phyloP scores from a whole-genome alignment of 2,797 vertebrate species.

The Buphagus erythrorhynchus region DNA sequence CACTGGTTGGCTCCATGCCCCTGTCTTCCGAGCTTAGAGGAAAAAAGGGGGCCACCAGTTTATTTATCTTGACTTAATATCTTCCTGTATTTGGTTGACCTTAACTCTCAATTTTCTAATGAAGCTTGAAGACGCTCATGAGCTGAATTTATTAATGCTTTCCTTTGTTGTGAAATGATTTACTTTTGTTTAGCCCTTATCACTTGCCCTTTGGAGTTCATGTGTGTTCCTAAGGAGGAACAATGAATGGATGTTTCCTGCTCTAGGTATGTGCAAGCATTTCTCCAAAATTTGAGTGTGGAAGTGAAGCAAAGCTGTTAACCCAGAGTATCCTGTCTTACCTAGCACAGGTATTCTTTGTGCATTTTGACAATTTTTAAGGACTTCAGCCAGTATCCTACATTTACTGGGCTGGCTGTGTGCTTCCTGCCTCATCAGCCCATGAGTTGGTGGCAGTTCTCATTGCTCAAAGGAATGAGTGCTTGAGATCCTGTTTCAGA shows the following conservation, averaged over 20 bases:
- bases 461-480: not conserved
- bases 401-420: not conserved
- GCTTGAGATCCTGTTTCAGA: not conserved
- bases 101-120: constrained; percentile 20
- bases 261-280: not conserved
- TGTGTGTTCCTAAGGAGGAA: constrained; percentile 11
- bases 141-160: constrained; percentile 28
- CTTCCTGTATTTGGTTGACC: constrained; percentile 50
- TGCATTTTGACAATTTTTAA: not conserved
- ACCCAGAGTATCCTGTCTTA: not conserved
- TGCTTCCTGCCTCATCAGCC: not conserved
- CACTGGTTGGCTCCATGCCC: constrained; percentile 36
- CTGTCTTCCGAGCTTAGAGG: not conserved
- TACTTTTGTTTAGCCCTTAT: constrained; percentile 48
- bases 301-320: not conserved
- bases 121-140: not conserved
- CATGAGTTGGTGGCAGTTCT: not conserved
- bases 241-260: constrained; percentile 29
- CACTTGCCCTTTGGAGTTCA: constrained; percentile 25
- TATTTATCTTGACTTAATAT: constrained; percentile 46
- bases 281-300: not conserved
- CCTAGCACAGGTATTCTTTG: not conserved
- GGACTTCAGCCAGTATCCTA: not conserved
- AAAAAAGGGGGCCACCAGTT: not conserved
- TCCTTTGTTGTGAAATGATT: constrained; percentile 15